phyloP scores from a whole-genome alignment of 2,797 vertebrate species.

The Meriones psammophilus region DNA sequence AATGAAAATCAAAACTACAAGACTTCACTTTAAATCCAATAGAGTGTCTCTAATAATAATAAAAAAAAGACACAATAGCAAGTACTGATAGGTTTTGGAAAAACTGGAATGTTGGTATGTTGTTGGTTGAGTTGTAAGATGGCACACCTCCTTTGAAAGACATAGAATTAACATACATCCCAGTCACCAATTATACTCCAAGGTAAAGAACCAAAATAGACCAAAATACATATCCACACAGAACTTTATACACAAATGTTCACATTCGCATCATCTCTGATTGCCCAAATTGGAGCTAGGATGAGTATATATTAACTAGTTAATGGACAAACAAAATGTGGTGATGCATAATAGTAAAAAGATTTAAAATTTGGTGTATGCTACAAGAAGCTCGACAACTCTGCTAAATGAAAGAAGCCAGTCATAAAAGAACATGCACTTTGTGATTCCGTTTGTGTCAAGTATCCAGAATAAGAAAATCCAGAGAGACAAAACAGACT shows the following conservation, averaged over 20 bases:
- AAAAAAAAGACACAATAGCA: neutral
- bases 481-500: neutral
- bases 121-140: neutral
- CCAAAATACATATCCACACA: neutral
- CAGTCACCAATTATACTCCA: neutral
- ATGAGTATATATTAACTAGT: neutral
- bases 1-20: neutral
- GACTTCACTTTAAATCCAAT: neutral
- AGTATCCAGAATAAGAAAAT: neutral
- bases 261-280: neutral
- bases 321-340: conserved; percentile 5
- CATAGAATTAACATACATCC: neutral
- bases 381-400: neutral
- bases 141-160: neutral
- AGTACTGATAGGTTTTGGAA: neutral
- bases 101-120: neutral
- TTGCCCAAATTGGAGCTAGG: neutral
- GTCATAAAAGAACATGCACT: neutral
- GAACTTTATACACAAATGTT: neutral
- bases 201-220: conserved; percentile 13
- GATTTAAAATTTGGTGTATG: neutral
- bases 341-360: neutral
- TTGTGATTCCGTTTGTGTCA: neutral
- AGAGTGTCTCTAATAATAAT: neutral
- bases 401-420: conserved; percentile 9